Evolutionary conservation across 2,113 vertebrate species (phyloP), one percentile per base, ranked within the genome.

Genomic region (Piaya cayana): DNA sequence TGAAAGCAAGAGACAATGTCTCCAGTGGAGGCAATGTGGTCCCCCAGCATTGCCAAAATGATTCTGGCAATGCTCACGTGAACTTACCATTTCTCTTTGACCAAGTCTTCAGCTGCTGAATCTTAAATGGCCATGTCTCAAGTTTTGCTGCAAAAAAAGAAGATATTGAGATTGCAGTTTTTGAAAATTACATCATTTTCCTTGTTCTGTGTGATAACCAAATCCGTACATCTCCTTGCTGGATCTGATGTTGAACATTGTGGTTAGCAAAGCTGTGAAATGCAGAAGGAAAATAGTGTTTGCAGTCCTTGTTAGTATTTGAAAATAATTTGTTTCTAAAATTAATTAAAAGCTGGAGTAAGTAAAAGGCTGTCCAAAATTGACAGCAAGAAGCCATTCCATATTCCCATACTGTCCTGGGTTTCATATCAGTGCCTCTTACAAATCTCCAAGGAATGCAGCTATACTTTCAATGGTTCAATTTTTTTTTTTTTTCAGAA

Each of bases 401-500:
- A 1, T 81, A 67, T 83, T 82, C 43, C 50, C 32, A 17, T 64
- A 58, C 36, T 68, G 49, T 27, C 20, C 14, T 29, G 18, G 6
- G 10, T 74, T 88, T 86, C 14, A 2, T 80, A 55, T 62, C 25
- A 53, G 34, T 39, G 8, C 52, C 25, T 82, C 26, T 90, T 76
- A 47, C 5, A 77, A 45, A 70, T 21, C 71, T 81, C 71, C 55
- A 63, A 75, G 56, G 83, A 75, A 82, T 95, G 58, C 8, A 15
- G 9, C 76, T 86, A 16, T 1, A 1, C 72, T 90, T 67, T 82
- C 69, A 84, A 62, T 64, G 30, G 21, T 70, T 91, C 86, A 59
- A 18, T 88, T 39, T 86, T 79, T 91, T 94, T 88, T 39, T 86
- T 79, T 91, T 94, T 39, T 88, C 88, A 71, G 56, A 53, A 82